These are phyloP conservation scores for Ochropacha duplaris DNA, from an alignment of 2,888 invertebrate species.

Conservation along the genomic window DNA sequence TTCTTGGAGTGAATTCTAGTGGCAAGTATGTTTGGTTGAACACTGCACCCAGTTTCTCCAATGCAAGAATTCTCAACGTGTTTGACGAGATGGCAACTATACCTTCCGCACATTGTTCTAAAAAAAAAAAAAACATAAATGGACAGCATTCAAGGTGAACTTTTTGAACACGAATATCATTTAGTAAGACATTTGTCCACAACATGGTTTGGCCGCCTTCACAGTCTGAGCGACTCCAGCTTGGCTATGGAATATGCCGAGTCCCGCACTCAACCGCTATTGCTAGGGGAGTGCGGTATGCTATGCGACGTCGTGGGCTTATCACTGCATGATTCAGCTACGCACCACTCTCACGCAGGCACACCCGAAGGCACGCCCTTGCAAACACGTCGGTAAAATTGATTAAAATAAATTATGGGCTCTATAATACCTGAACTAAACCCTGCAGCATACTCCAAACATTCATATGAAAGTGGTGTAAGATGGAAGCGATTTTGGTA, in stretches of 20 bases:
- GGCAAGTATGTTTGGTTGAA: constrained; percentile 98
- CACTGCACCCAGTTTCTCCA: constrained; percentile 98
- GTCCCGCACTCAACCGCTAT: constrained; percentile 76
- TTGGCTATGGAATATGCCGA: constrained; percentile 90
- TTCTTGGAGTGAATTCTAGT: constrained; percentile 97
- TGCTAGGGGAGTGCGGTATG: constrained; percentile 73
- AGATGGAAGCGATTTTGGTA: constrained; percentile 98
- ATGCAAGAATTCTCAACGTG: constrained; percentile 96
- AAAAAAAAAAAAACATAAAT: constrained; percentile 24
- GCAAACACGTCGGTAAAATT: constrained; percentile 62
- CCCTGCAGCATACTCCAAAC: constrained; percentile 98
- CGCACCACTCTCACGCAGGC: constrained; percentile 63
- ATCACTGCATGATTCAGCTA: constrained; percentile 81
- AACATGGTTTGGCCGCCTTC: constrained; percentile 88
- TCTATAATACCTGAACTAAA: constrained; percentile 87
- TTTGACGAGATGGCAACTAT: constrained; percentile 99
- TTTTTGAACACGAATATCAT: no score
- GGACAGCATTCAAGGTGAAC: not conserved
- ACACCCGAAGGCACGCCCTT: constrained; percentile 53
- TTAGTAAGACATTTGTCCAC: constrained; percentile 72
- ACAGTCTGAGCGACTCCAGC: constrained; percentile 86
- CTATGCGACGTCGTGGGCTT: constrained; percentile 85
- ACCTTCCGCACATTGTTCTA: constrained; percentile 99
- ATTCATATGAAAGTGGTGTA: constrained; percentile 97
- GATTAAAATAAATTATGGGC: not conserved